A percentile compares a stretch with the other conserved stretches of the same genome.
Conservation (phyloP, 2,113 vertebrate genomes). For the Ctenomys sociabilis region DNA sequence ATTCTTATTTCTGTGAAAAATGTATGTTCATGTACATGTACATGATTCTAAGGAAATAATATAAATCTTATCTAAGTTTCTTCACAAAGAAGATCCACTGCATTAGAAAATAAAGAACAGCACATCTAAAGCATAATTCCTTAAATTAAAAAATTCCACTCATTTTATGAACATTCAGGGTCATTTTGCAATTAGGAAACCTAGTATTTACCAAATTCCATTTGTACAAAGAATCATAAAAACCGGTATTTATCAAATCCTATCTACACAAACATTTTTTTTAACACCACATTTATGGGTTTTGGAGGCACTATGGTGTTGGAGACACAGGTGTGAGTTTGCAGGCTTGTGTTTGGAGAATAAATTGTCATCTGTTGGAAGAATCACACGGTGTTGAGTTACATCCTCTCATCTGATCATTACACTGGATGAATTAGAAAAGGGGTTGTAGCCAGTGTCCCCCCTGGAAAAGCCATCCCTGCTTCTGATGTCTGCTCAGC, state of each 20-base stretch:
- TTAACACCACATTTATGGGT: neutral
- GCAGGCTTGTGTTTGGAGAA: neutral
- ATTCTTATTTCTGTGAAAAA: neutral
- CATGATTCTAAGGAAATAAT: slow-evolving; percentile 16
- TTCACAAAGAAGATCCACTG: neutral
- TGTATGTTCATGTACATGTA: neutral
- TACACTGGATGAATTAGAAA: neutral
- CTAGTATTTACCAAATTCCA: neutral
- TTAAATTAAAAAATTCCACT: neutral
- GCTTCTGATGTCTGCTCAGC: neutral
- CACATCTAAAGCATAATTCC: neutral
- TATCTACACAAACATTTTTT: neutral
- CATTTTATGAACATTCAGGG: neutral
- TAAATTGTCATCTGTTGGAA: neutral
- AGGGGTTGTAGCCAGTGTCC: neutral
- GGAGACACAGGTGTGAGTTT: neutral
- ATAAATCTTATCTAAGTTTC: neutral
- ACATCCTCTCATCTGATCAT: neutral
- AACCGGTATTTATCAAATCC: neutral
- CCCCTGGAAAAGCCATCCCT: neutral
- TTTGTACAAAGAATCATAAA: slow-evolving; percentile 6
- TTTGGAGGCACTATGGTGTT: neutral
- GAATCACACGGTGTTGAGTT: neutral
- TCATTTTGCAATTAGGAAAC: slow-evolving; percentile 1
- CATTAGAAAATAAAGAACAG: neutral